Evolutionary conservation across 2,113 vertebrate species (phyloP).

Genomic region (Paraplagusia blochii): DNA sequence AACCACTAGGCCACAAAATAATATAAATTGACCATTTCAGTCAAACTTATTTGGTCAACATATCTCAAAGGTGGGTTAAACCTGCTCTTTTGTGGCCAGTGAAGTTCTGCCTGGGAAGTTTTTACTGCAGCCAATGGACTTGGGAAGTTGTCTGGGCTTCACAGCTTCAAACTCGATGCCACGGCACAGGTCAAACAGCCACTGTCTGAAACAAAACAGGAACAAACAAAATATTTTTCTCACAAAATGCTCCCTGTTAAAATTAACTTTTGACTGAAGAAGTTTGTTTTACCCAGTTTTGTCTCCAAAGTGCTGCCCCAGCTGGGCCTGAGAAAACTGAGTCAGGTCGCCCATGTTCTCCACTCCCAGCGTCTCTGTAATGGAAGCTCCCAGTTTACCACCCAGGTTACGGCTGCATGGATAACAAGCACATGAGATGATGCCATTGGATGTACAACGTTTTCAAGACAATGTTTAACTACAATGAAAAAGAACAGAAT

Average conservation of each 20-base stretch:
- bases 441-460: too few species aligned
- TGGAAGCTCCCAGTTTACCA: slow-evolving; percentile 88
- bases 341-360: slow-evolving; percentile 89
- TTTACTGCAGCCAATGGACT: slow-evolving; percentile 95
- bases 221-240: background rate
- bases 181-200: slow-evolving; percentile 91
- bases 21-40: too few species aligned
- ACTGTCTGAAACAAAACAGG: slow-evolving; percentile 72
- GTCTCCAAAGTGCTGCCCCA: slow-evolving; percentile 88
- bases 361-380: slow-evolving; percentile 80
- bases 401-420: slow-evolving; percentile 85
- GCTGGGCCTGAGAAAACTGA: slow-evolving; percentile 79
- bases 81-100: slow-evolving; percentile 84
- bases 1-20: too few species aligned
- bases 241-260: too few species aligned
- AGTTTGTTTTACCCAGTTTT: slow-evolving; percentile 87
- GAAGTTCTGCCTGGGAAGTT: slow-evolving; percentile 88
- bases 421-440: too few species aligned
- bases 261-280: background rate
- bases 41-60: too few species aligned
- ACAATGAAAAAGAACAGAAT: too few species aligned
- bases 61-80: slow-evolving; percentile 36
- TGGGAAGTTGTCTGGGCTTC: slow-evolving; percentile 87
- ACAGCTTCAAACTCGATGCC: slow-evolving; percentile 95
- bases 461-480: too few species aligned